Evolutionary conservation across 2,888 invertebrate genomes (phyloP).

Genomic region (Ctenicera cuprea): DNA sequence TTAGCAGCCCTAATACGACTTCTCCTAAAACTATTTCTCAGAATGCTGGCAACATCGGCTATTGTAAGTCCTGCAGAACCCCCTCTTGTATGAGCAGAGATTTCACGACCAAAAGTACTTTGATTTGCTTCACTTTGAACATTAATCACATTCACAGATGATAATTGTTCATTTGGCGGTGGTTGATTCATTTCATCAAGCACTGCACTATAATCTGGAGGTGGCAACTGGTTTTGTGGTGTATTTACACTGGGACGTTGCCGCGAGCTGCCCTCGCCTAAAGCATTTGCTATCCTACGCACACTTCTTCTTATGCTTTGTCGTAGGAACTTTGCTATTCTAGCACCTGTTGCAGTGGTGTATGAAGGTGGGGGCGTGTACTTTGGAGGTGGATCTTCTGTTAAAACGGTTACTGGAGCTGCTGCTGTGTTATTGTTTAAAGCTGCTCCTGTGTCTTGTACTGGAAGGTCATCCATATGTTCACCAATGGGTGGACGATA

Average conservation of each 20-base stretch:
- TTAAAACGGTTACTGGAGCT: conserved; percentile 63
- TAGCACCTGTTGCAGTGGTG: conserved; percentile 92
- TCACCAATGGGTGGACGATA: conserved; percentile 83
- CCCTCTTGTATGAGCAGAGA: conserved; percentile 49
- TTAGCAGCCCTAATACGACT: conserved; percentile 69
- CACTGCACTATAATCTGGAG: conserved; percentile 79
- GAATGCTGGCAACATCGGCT: conserved; percentile 76
- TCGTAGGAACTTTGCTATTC: conserved; percentile 84
- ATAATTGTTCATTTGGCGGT: conserved; percentile 25
- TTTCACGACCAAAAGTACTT: conserved; percentile 43
- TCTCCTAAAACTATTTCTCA: conserved; percentile 76
- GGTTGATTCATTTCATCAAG: conserved; percentile 77
- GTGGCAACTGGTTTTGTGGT: conserved; percentile 71
- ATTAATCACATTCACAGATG: conserved; percentile 46
- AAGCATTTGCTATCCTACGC: conserved; percentile 78
- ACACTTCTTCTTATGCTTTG: conserved; percentile 88
- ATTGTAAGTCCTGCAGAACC: conserved; percentile 73
- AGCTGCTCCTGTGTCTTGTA: conserved; percentile 64
- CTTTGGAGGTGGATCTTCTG: conserved; percentile 91
- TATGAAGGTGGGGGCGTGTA: conserved; percentile 96
- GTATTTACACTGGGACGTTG: conserved; percentile 48
- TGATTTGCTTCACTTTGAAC: conserved; percentile 36
- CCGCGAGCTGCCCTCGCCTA: conserved; percentile 71
- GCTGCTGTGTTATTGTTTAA: conserved; percentile 59
- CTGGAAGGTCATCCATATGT: conserved; percentile 71